Percentiles rank a stretch among this genome's conserved stretches.
phyloP scores from a whole-genome alignment of 2,113 vertebrate species.

The Lepus americanus region DNA sequence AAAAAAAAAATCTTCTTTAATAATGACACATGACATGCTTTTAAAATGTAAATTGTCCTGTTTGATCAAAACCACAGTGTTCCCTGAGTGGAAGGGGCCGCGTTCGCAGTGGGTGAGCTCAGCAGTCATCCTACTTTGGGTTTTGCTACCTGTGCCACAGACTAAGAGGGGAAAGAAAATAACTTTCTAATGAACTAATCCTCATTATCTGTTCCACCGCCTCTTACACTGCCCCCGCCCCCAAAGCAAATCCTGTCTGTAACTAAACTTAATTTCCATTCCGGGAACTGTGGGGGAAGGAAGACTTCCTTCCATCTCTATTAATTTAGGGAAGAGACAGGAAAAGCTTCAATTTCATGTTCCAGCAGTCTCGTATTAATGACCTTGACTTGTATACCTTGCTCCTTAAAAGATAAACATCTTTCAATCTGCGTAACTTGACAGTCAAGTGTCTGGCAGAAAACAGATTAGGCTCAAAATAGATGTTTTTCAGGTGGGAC shows the following conservation, averaged over 20 bases:
- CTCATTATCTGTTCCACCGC: not conserved
- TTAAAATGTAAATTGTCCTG: not conserved
- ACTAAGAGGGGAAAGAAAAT: not conserved
- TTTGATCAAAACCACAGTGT: not conserved
- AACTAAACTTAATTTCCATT: not conserved
- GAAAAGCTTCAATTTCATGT: not conserved
- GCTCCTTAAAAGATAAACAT: not conserved
- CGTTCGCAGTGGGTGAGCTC: not conserved
- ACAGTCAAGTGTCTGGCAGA: not conserved
- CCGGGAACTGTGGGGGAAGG: not conserved
- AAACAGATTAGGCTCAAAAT: not conserved
- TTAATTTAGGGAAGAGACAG: not conserved
- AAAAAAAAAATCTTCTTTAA: not conserved
- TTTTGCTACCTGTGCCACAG: not conserved
- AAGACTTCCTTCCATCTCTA: not conserved
- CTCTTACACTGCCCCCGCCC: rapidly evolving
- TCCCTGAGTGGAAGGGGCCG: not conserved
- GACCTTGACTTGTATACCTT: not conserved
- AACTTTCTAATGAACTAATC: not conserved
- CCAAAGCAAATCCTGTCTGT: not conserved
- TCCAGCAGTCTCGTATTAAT: not conserved
- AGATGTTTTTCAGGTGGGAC: not conserved
- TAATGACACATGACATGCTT: not conserved
- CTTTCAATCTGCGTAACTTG: not conserved
- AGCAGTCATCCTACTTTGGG: rapidly evolving